Base-by-base conservation (phyloP, 1,140 invertebrate species). In the Aphidius gifuensis region DNA sequence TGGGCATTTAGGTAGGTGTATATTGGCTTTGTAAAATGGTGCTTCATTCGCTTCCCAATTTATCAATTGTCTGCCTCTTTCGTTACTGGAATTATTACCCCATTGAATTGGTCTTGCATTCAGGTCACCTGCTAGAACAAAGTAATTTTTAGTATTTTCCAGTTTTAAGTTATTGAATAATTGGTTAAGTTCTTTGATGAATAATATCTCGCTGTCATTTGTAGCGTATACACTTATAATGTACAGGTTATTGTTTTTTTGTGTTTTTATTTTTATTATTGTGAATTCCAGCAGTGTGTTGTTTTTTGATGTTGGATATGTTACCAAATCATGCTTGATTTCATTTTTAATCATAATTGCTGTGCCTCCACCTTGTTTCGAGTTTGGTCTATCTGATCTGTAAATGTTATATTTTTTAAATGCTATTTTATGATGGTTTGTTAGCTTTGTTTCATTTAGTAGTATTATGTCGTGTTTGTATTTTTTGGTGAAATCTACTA, bases 251-350 rank as follows among this genome's bases (percentile, higher is more conserved):
- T 42, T 40, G 21, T 60, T 49, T 9, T 23, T 5, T 4, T 1
- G 23, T 6, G 39, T 48, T 11, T 54, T 45, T 0, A 60, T 9
- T 48, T 64, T 64, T 9, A 60, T 56, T 7, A 56, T 32, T 39
- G 62, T 60, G 45, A 56, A 64, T 60, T 64, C 58, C 40, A 64
- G 39, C 3, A 60, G 44, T 46, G 42, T 48, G 9, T 64, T 64
- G 6, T 9, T 21, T 9, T 2, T 21, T 5, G 62, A 60, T n/a
- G 9, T 43, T 7, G 51, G 53, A 16, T 32, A 43, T 4, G 6
- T 42, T 9, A 60, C 56, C 6, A 42, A 9, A 8, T 42, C 23
- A 23, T 45, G 57, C 3, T 49, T 38, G 39, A 62, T 54, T 11
- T 47, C 55, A 4, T 54, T 48, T 44, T 60, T 62, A 0, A 66